A percentile compares a stretch with the other conserved stretches of the same genome.
Evolutionary conservation across 1,140 invertebrate species (phyloP).

Genomic region (Drosophila nigrodunni): DNA sequence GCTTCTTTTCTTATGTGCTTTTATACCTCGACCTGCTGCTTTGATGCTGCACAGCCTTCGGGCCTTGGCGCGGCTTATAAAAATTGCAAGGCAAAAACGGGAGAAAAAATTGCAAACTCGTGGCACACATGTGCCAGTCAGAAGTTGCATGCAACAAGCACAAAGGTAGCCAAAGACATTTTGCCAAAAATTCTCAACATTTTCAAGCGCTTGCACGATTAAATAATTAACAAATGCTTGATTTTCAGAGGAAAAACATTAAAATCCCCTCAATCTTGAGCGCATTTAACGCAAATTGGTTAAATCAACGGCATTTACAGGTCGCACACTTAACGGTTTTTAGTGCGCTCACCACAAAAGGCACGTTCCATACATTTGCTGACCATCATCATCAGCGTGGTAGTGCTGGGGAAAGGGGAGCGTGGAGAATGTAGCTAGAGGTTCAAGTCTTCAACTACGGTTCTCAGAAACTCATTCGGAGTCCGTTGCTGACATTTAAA

Average conservation of each 20-base stretch:
- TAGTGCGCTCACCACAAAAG: slow-evolving; percentile 28
- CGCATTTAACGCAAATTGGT: slow-evolving; percentile 58
- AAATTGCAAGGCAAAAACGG: slow-evolving; percentile 58
- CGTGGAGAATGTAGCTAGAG: neutral
- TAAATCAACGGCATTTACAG: slow-evolving; percentile 66
- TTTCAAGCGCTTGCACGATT: slow-evolving; percentile 14
- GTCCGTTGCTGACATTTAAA: slow-evolving; percentile 69
- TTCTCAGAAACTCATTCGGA: slow-evolving; percentile 34
- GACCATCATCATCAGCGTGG: slow-evolving; percentile 54
- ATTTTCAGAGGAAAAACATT: neutral
- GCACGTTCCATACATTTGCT: slow-evolving; percentile 74
- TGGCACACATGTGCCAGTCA: neutral
- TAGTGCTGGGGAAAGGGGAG: neutral
- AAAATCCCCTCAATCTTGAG: slow-evolving; percentile 6
- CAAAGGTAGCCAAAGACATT: slow-evolving; percentile 12
- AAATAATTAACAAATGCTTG: slow-evolving; percentile 45
- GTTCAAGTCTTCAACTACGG: slow-evolving; percentile 19
- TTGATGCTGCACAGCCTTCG: slow-evolving; percentile 36
- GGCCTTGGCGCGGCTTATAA: slow-evolving; percentile 54
- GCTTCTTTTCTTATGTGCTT: slow-evolving; percentile 5
- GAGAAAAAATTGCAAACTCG: slow-evolving; percentile 37
- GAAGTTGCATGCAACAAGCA: slow-evolving; percentile 10
- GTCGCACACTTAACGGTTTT: slow-evolving; percentile 70
- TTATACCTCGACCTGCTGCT: slow-evolving; percentile 9
- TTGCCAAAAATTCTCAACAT: slow-evolving; percentile 8